These are phyloP conservation scores for Kuschelorhynchus macadamiae DNA, from an alignment of 2,888 invertebrate genomes.

Conservation along the genomic window DNA sequence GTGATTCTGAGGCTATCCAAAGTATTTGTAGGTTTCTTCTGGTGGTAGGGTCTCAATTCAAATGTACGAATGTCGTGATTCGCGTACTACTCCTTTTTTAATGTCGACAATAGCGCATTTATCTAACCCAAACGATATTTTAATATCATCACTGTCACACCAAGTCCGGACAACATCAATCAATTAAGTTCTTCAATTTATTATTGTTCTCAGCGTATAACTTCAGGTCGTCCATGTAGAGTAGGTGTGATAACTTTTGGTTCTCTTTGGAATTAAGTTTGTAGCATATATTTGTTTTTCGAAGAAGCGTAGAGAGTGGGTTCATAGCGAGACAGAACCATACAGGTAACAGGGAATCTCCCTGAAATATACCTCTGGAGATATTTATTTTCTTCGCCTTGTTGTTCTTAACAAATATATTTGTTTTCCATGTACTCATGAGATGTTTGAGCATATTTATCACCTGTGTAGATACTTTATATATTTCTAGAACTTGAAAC, in stretches of 20 bases:
- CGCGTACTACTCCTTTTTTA: background rate
- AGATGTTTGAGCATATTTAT: conserved; percentile 4
- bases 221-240: background rate
- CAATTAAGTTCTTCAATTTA: background rate
- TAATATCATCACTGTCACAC: conserved; percentile 1
- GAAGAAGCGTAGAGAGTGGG: background rate
- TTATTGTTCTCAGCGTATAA: background rate
- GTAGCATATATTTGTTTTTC: conserved; percentile 2
- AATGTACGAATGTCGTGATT: background rate
- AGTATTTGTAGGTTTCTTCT: conserved; percentile 7
- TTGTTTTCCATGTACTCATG: background rate
- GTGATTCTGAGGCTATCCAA: background rate
- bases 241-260: background rate
- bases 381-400: background rate
- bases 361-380: background rate
- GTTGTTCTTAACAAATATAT: background rate
- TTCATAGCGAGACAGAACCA: background rate
- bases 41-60: conserved; percentile 6
- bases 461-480: background rate
- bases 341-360: background rate
- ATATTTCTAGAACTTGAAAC: background rate
- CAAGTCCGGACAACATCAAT: background rate
- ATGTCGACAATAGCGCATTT: conserved; percentile 8
- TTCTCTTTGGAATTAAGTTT: background rate
- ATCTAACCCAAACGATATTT: background rate